Evolutionary conservation across 2,888 invertebrate species (phyloP).

Genomic region (Drosophila recens): DNA sequence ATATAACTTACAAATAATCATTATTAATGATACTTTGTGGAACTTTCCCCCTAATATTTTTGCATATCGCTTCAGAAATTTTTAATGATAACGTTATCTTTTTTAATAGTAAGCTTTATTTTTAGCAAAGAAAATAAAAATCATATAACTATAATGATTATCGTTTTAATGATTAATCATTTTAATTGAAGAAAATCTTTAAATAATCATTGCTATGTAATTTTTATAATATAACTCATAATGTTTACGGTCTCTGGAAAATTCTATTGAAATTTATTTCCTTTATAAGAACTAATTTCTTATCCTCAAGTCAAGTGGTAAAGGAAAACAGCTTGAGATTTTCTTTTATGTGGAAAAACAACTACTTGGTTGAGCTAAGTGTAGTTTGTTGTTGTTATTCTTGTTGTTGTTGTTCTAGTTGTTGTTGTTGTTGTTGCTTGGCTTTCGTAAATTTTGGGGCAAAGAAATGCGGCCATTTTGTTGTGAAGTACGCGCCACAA

Average conservation of each 20-base stretch:
- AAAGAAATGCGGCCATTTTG: slow-evolving; percentile 51
- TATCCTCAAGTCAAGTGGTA: not conserved
- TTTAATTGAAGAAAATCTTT: too few relatives aligned
- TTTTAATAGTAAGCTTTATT: too few relatives aligned
- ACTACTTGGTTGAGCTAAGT: slow-evolving; percentile 25
- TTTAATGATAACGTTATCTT: too few relatives aligned
- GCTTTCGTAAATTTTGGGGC: slow-evolving; percentile 30
- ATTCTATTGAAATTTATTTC: not conserved
- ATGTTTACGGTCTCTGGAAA: not conserved
- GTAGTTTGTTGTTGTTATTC: slow-evolving; percentile 12
- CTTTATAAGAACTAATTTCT: not conserved
- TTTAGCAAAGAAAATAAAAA: too few relatives aligned
- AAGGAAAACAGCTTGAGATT: slow-evolving; percentile 1
- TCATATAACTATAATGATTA: too few relatives aligned
- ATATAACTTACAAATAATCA: too few relatives aligned
- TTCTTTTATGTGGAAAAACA: slow-evolving; percentile 1
- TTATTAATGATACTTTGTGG: too few relatives aligned
- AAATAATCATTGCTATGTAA: too few relatives aligned
- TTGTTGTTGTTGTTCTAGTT: not conserved
- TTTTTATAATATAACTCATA: too few relatives aligned
- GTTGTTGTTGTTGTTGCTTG: slow-evolving; percentile 16
- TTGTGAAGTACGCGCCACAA: slow-evolving; percentile 24
- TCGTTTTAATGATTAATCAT: too few relatives aligned
- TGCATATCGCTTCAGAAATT: too few relatives aligned
- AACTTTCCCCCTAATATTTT: too few relatives aligned